These are phyloP conservation scores for Geotria australis DNA, from an alignment of 2,797 vertebrate species.

Conservation along the genomic window DNA sequence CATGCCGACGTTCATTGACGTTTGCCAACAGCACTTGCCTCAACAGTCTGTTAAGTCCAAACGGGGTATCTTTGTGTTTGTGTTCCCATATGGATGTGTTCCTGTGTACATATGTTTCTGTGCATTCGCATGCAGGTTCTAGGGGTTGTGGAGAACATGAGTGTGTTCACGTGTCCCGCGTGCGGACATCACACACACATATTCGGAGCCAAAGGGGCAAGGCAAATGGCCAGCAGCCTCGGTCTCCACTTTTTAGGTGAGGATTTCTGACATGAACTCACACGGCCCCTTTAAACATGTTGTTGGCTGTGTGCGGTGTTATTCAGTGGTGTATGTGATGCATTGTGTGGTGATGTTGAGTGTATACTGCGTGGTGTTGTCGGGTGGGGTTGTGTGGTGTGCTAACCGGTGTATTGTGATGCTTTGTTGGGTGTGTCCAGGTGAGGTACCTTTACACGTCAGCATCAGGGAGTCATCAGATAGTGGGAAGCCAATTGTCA, in stretches of 20 bases:
- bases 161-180: conserved; percentile 71
- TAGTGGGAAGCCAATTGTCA: conserved; percentile 44
- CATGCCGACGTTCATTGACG: too few species aligned
- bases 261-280: conserved; percentile 1
- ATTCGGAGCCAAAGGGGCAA: conserved; percentile 57
- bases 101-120: too few species aligned
- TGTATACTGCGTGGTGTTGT: conserved; percentile 8
- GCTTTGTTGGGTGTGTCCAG: conserved; percentile 15
- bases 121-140: conserved; percentile 26
- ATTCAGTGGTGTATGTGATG: not conserved
- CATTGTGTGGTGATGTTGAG: conserved; percentile 7
- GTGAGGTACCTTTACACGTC: conserved; percentile 56
- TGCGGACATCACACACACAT: conserved; percentile 67
- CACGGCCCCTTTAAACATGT: not conserved
- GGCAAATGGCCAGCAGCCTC: conserved; percentile 28
- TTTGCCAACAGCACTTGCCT: too few species aligned
- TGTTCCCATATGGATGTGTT: too few species aligned
- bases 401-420: not conserved
- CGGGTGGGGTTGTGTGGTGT: conserved; percentile 6
- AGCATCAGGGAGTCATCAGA: conserved; percentile 66
- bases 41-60: too few species aligned
- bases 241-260: conserved; percentile 42
- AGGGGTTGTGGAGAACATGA: conserved; percentile 91
- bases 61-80: too few species aligned
- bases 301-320: not conserved